Base-by-base conservation (phyloP, 2,888 invertebrate species). In the Parnassius smintheus region DNA sequence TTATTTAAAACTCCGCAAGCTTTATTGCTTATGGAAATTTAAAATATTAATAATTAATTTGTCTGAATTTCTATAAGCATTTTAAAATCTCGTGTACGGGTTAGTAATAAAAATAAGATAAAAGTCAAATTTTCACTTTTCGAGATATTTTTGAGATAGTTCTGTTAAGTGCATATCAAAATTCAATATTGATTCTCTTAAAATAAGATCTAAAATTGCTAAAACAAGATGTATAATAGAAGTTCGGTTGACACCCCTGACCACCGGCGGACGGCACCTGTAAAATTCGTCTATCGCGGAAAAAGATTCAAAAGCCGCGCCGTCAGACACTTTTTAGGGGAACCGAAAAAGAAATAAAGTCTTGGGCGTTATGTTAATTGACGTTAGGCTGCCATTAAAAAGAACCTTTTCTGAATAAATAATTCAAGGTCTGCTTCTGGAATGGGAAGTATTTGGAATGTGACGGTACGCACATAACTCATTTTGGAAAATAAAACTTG, bases 181-280 rank as follows among this genome's bases (percentile, higher is more conserved):
- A 7, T 35, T 35, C 35, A n/a, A 2, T 4, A 11, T 11, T n/a
- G 12, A n/a, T 7, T 46, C n/a, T n/a, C 7, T 46, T 46, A 46
- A 11, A 2, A 68, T 76, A 85, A 67, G 68, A 79, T 75, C 72
- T 46, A 77, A 69, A 75, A 63, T 81, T 41, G 52, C 35, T 58
- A 11, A 50, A 63, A 44, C 22, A 13, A 60, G 65, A 18, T 46
- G 59, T 45, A 66, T 54, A 48, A 56, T 52, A 50, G 62, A 48
- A 62, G 50, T 74, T 73, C 70, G 68, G 72, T 80, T 87, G 88
- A 89, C 80, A 75, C 73, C 80, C 64, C 69, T 78, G 88, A 75
- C 91, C 91, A 89, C 91, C 89, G 74, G 74, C 80, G 76, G 77
- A 82, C 80, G 76, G 85, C 89, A 89, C 88, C 89, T 88, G 87